Evolutionary conservation across 2,113 vertebrate genomes (phyloP).

Genomic region (Lepus europaeus): DNA sequence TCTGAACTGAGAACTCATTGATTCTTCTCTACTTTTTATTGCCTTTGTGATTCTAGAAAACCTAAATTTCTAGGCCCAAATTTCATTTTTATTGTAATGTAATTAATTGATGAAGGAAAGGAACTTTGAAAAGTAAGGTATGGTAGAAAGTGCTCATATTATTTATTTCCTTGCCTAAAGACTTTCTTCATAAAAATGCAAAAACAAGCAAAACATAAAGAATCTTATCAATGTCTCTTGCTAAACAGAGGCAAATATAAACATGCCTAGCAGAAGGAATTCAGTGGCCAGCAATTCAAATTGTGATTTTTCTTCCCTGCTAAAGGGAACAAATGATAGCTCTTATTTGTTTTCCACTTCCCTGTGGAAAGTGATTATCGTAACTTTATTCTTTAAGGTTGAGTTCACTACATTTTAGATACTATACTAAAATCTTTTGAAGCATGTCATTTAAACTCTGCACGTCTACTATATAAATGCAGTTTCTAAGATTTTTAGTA

Average conservation of each 20-base stretch:
- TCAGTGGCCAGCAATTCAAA: neutral
- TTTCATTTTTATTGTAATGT: neutral
- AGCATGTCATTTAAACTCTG: neutral
- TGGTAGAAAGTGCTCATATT: neutral
- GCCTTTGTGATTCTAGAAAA: neutral
- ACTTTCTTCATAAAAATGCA: neutral
- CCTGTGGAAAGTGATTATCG: neutral
- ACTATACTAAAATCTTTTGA: neutral
- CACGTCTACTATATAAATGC: neutral
- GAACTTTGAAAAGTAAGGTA: neutral
- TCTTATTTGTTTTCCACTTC: neutral
- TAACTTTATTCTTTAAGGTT: neutral
- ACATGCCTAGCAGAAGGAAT: neutral
- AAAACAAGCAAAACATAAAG: neutral
- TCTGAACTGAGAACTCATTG: neutral
- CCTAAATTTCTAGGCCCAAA: neutral
- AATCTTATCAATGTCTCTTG: neutral
- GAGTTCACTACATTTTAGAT: neutral
- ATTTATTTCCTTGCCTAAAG: neutral
- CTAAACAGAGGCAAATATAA: conserved; percentile 27
- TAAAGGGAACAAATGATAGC: neutral
- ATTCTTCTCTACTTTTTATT: neutral
- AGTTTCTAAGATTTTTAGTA: neutral
- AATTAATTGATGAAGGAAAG: neutral
- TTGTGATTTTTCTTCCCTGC: neutral